Conservation (phyloP, 2,888 invertebrate species). For the Acleris holmiana region DNA sequence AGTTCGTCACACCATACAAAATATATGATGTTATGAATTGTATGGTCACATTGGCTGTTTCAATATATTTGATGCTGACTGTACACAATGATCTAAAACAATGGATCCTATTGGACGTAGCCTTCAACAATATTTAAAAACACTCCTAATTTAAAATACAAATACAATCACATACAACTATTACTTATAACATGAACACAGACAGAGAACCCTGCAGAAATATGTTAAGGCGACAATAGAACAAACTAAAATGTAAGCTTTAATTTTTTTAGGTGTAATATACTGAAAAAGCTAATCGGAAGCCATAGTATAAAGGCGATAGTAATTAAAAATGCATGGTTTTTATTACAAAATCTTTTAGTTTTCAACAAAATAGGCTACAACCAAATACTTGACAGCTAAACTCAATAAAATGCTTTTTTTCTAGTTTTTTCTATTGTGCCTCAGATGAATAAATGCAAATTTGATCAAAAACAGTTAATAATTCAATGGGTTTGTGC, state of each 20-base stretch:
- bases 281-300: no score
- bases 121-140: constrained; percentile 27
- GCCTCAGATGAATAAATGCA: constrained; percentile 20
- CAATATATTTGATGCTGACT: no score
- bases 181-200: constrained; percentile 56
- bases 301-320: no score
- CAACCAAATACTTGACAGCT: no score
- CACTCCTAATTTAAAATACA: constrained; percentile 39
- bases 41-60: no score
- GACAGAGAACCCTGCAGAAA: constrained; percentile 63
- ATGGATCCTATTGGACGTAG: not conserved
- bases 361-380: no score
- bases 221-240: constrained; percentile 44
- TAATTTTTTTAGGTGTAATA: no score
- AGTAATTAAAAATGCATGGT: no score
- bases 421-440: not conserved
- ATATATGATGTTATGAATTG: no score
- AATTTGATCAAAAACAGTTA: constrained; percentile 13
- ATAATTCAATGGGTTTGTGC: constrained; percentile 10
- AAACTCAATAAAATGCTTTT: constrained; percentile 23
- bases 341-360: no score
- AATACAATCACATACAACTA: constrained; percentile 51
- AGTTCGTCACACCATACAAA: no score
- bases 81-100: no score
- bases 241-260: constrained; percentile 28